These are phyloP conservation scores for Prionailurus bengalensis DNA, from an alignment of 2,113 vertebrate species.

Conservation along the genomic window DNA sequence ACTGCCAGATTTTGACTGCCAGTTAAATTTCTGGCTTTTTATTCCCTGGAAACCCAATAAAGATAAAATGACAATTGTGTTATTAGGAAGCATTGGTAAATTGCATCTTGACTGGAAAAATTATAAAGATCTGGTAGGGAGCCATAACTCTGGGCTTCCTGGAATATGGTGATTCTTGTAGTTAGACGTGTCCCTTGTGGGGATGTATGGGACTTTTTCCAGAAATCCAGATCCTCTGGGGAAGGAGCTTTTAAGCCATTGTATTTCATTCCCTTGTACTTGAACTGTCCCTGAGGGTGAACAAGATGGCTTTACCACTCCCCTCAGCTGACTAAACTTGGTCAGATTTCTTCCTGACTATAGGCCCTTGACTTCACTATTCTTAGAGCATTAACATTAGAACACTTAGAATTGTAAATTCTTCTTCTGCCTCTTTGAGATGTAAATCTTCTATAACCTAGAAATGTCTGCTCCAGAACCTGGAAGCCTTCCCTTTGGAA, in stretches of 20 bases:
- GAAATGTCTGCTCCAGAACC: background rate
- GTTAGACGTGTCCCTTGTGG: background rate
- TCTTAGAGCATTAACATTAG: background rate
- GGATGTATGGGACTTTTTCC: background rate
- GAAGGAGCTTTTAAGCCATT: background rate
- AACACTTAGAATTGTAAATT: background rate
- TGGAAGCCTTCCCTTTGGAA: background rate
- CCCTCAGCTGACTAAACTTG: background rate
- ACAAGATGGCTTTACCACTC: background rate
- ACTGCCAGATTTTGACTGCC: background rate
- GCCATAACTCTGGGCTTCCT: background rate
- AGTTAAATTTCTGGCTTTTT: background rate
- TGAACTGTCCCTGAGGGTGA: background rate
- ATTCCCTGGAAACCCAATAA: background rate
- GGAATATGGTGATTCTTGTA: background rate
- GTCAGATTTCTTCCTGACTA: background rate
- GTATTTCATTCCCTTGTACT: background rate
- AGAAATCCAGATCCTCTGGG: background rate
- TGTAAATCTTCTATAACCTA: background rate
- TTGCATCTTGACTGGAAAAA: background rate
- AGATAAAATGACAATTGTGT: background rate
- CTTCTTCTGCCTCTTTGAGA: background rate
- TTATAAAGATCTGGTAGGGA: background rate
- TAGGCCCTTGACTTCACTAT: background rate
- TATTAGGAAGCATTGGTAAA: constrained; percentile 21